Percentiles rank a stretch among this genome's conserved stretches.
phyloP scores from a whole-genome alignment of 2,797 vertebrate species.

The Pangasius macronema region DNA sequence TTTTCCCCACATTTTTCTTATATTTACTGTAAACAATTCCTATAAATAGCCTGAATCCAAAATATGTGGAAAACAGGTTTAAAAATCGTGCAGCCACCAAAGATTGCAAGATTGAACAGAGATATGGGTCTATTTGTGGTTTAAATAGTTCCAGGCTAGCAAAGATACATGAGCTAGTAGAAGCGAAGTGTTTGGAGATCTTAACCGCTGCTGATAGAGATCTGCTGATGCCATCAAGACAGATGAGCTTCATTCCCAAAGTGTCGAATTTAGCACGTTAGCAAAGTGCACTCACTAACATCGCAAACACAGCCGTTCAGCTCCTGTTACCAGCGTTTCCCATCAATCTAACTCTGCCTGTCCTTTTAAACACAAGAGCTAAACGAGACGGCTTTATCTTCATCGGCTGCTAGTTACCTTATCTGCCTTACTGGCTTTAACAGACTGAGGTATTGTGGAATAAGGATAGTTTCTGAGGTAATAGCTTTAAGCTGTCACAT shows the following conservation, averaged over 20 bases:
- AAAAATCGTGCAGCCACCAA: slow-evolving; percentile 33
- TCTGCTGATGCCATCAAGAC: slow-evolving; percentile 72
- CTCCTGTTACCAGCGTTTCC: slow-evolving; percentile 40
- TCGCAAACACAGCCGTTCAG: slow-evolving; percentile 60
- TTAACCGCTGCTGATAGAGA: slow-evolving; percentile 73
- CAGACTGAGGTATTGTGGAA: background rate
- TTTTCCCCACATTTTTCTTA: background rate
- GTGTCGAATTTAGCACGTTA: slow-evolving; percentile 74
- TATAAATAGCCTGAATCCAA: slow-evolving; percentile 32
- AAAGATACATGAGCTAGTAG: slow-evolving; percentile 48
- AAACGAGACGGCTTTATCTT: slow-evolving; percentile 1
- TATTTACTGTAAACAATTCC: slow-evolving; percentile 54
- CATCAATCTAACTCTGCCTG: slow-evolving; percentile 30
- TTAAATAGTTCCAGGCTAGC: slow-evolving; percentile 31
- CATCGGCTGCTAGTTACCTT: background rate
- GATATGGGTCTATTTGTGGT: slow-evolving; percentile 34
- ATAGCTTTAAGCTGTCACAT: slow-evolving; percentile 14
- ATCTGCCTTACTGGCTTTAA: background rate
- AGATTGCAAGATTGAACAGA: slow-evolving; percentile 20
- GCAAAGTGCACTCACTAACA: slow-evolving; percentile 64
- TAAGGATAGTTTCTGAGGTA: slow-evolving; percentile 3
- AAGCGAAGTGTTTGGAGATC: slow-evolving; percentile 63
- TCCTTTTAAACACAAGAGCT: background rate
- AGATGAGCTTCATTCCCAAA: slow-evolving; percentile 64
- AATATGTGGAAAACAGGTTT: slow-evolving; percentile 41